Evolutionary conservation across 2,888 invertebrate genomes (phyloP), one percentile per base, ranked within the genome.

Genomic region (Thelaira solivaga): DNA sequence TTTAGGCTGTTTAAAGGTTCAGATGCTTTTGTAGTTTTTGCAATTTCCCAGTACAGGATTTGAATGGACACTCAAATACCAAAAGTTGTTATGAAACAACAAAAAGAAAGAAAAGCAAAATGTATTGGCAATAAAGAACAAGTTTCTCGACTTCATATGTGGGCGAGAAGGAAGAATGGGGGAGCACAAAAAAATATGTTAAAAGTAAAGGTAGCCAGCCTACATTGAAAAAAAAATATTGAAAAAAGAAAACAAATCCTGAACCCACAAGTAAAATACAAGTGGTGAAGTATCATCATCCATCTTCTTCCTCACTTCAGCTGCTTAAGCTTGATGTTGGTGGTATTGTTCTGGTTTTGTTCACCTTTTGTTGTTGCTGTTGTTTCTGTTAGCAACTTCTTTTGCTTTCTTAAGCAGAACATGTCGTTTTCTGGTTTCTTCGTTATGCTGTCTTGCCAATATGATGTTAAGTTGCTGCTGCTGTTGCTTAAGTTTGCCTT

Each of bases 201-300:
- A 55, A 41, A 39, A 53, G 24, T 39, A 16, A 51, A 69, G 51
- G 59, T 24, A 47, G 34, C 13, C n/a, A 53, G 31, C 36, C 20
- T 36, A 18, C 57, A 49, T 51, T 34, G 55, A 71, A n/a, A n/a
- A n/a, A n/a, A n/a, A n/a, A n/a, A n/a, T n/a, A n/a, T n/a, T n/a
- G n/a, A n/a, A n/a, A n/a, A n/a, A n/a, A n/a, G n/a, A n/a, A n/a
- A n/a, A n/a, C n/a, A n/a, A 74, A 67, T 65, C 65, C 73, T 74
- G 73, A 67, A 65, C 73, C 73, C 73, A 74, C 65, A 59, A 74
- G 59, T 45, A 49, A 59, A 53, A 41, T 26, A n/a, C 57, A 73
- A 65, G 65, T 57, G 47, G 65, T 55, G n/a, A 13, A 73, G 43
- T 26, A 41, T 59, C 59, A 18, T 64, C 57, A 43, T 59, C 57